Evolutionary conservation across 2,797 vertebrate species (phyloP).

Genomic region (Sus cebifrons): DNA sequence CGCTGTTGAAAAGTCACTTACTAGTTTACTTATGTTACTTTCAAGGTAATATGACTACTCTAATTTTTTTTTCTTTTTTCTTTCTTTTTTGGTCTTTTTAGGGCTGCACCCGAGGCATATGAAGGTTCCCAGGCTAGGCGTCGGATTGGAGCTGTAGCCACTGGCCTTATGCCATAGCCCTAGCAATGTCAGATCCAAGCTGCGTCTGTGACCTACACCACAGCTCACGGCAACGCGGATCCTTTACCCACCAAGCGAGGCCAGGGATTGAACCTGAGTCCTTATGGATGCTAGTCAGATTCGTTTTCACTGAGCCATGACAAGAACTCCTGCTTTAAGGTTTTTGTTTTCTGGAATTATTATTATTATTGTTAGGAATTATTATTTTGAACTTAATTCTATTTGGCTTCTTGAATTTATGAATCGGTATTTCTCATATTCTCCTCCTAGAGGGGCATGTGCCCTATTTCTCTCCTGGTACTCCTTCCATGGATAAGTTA

Average conservation of each 20-base stretch:
- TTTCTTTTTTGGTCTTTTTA: too few relatives aligned
- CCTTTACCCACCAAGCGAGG: too few relatives aligned
- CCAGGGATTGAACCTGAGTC: too few relatives aligned
- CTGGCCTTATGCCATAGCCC: too few relatives aligned
- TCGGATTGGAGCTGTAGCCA: too few relatives aligned
- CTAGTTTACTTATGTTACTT: constrained; percentile 40
- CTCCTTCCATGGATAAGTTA: neutral
- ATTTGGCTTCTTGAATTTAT: constrained; percentile 10
- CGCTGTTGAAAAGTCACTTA: constrained; percentile 3
- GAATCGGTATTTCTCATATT: neutral
- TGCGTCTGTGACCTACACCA: too few relatives aligned
- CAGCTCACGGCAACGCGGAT: too few relatives aligned
- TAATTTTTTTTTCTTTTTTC: neutral
- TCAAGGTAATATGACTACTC: neutral
- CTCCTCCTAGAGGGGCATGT: neutral
- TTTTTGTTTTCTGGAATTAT: constrained; percentile 28
- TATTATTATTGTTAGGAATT: neutral
- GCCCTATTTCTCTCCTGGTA: neutral
- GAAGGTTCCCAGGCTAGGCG: too few relatives aligned
- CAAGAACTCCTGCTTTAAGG: neutral
- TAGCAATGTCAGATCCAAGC: too few relatives aligned
- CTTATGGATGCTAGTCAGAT: too few relatives aligned
- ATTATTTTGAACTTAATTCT: constrained; percentile 53
- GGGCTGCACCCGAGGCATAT: too few relatives aligned
- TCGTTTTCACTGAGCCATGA: too few relatives aligned